Conservation (phyloP, 1,140 invertebrate species). For the Drosophila sechellia region DNA sequence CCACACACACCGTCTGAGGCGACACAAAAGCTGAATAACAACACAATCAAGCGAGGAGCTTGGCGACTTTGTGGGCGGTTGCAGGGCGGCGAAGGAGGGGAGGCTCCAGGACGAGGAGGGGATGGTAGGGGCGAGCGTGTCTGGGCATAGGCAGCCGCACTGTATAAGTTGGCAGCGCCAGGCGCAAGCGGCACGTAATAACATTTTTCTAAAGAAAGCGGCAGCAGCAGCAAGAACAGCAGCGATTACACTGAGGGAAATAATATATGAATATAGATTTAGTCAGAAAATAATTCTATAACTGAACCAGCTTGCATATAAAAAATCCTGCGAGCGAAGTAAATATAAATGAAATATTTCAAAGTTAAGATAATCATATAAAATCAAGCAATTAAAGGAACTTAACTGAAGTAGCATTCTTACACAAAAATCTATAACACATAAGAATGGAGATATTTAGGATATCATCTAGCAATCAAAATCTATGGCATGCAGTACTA, state of each 20-base stretch:
- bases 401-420: too few relatives aligned
- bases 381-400: too few relatives aligned
- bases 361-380: too few relatives aligned
- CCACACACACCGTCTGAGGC: slow-evolving; percentile 33
- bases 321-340: too few relatives aligned
- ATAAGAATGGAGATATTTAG: too few relatives aligned
- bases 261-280: background rate
- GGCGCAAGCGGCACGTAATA: slow-evolving; percentile 79
- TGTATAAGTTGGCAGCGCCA: slow-evolving; percentile 75
- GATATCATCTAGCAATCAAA: too few relatives aligned
- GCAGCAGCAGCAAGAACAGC: slow-evolving; percentile 36
- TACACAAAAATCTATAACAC: too few relatives aligned
- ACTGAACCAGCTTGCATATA: too few relatives aligned
- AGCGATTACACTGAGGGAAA: slow-evolving; percentile 17
- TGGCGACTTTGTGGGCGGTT: slow-evolving; percentile 7
- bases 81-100: background rate
- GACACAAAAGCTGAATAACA: slow-evolving; percentile 81
- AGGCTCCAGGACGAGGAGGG: background rate
- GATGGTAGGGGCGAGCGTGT: slow-evolving; percentile 49
- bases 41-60: slow-evolving; percentile 77
- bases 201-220: slow-evolving; percentile 80
- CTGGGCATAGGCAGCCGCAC: slow-evolving; percentile 71
- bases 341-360: too few relatives aligned
- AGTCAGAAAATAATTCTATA: too few relatives aligned
- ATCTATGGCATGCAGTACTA: too few relatives aligned